Evolutionary conservation across 2,113 vertebrate species (phyloP).

Genomic region (Notarius quadriscutis): DNA sequence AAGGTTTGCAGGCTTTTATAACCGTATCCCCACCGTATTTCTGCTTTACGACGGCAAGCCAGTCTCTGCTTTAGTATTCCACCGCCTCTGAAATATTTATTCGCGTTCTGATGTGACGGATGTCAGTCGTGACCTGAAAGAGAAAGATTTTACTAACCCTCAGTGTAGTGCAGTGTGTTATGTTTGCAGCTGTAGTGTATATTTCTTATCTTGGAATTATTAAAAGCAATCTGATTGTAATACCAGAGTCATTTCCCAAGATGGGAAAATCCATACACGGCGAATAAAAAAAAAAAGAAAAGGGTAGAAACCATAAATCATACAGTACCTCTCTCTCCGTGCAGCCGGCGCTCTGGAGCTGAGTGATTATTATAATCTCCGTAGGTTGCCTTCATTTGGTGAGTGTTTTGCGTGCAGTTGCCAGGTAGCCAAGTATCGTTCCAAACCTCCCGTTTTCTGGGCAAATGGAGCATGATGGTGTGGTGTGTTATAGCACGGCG

Average conservation of each 20-base stretch:
- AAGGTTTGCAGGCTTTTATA: conserved; percentile 17
- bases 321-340: not conserved
- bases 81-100: conserved; percentile 37
- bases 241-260: conserved; percentile 22
- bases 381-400: conserved; percentile 34
- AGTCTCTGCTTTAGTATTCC: conserved; percentile 15
- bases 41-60: not conserved
- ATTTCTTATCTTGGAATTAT: conserved; percentile 7
- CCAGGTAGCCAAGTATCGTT: conserved; percentile 51
- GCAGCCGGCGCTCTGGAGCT: not conserved
- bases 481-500: not conserved
- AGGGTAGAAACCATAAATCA: conserved; percentile 44
- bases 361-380: conserved; percentile 12
- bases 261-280: conserved; percentile 30
- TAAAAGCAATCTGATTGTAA: conserved; percentile 47
- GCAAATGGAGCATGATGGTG: conserved; percentile 48
- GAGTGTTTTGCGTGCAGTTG: conserved; percentile 48
- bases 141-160: conserved; percentile 4
- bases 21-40: not conserved
- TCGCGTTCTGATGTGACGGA: not conserved
- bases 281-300: not conserved
- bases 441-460: conserved; percentile 49
- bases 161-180: not conserved
- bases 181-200: not conserved
- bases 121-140: conserved; percentile 27